Evolutionary conservation across 2,888 invertebrate genomes (phyloP), one percentile per base, ranked within the genome.

Genomic region (Lepidochitona cinerea): DNA sequence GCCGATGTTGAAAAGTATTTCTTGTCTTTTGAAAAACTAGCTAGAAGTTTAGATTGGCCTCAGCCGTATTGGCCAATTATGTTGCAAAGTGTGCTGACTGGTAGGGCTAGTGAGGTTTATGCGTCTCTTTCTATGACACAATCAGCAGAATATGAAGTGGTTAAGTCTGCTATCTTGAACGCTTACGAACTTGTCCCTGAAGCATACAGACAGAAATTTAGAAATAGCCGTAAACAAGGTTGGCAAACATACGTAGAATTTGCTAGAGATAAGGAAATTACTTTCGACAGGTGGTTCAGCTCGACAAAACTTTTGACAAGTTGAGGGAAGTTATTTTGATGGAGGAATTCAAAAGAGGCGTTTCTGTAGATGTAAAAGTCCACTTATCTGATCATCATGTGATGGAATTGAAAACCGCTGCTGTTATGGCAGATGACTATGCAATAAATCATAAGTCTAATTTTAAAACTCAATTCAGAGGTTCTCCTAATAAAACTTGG

Each of bases 131-230:
- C 14, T 26, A 49, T 32, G n/a, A 23, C 18, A 4, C 49, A 49
- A 7, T 49, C 49, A n/a, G 18, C 7, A 49, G 65, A 73, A 65
- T 73, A 37, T 72, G 37, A 73, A 1, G 14, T 33, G 14, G 70
- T 73, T 29, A 73, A 73, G 35, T 3, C 23, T 4, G 64, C 14
- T 9, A 32, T 73, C 12, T 53, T 64, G 23, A 72, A 72, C 23
- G 37, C 70, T 18, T 73, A 71, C 49, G 70, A 73, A 37, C 70
- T 73, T 33, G 64, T 73, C 4, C 73, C 73, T n/a, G 73, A 71
- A 29, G 73, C 70, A 14, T 73, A 72, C 37, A 6, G 73, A 7
- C 36, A 64, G 53, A 59, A 66, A n/a, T 71, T 73, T 37, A 33
- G 73, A 41, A n/a, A 49, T 2, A 4, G 18, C 18, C 18, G 49